These are phyloP conservation scores for Caenorhabditis sp. DNA, from an alignment of 2,888 invertebrate genomes.

Conservation along the genomic window DNA sequence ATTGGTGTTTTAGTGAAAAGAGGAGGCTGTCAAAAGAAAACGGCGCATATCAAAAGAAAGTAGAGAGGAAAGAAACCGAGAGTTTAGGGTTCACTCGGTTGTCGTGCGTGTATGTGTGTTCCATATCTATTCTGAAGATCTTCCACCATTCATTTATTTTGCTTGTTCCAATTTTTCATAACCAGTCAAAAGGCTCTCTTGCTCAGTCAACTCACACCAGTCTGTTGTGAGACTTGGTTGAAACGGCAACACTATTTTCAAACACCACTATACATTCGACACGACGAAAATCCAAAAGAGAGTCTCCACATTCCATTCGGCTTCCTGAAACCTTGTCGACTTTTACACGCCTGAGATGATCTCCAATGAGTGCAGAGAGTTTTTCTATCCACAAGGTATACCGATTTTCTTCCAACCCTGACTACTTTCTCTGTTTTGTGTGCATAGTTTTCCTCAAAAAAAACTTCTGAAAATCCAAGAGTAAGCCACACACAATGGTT, in stretches of 20 bases:
- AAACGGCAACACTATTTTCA: constrained; percentile 51
- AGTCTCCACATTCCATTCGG: constrained; percentile 1
- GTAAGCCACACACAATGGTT: neutral
- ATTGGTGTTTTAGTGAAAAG: constrained; percentile 35
- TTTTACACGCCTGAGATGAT: constrained; percentile 59
- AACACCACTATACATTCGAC: constrained; percentile 47
- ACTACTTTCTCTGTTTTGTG: neutral
- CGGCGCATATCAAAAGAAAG: constrained; percentile 33
- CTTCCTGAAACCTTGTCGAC: constrained; percentile 35
- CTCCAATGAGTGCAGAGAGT: constrained; percentile 51
- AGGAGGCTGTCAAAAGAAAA: constrained; percentile 6
- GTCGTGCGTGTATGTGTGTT: constrained; percentile 5
- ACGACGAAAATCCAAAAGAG: neutral
- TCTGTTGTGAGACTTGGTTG: constrained; percentile 29
- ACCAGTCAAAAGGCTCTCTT: constrained; percentile 26
- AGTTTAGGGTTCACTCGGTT: constrained; percentile 11
- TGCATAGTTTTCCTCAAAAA: neutral
- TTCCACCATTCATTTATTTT: constrained; percentile 57
- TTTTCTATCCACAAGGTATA: constrained; percentile 56
- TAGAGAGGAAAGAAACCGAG: constrained; percentile 1
- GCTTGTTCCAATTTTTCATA: constrained; percentile 65
- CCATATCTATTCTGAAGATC: constrained; percentile 48
- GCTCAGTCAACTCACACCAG: constrained; percentile 36
- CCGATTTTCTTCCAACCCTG: constrained; percentile 38
- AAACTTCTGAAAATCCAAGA: neutral